Conservation (phyloP, 2,888 invertebrate species). For the Drosophila paracracens region DNA sequence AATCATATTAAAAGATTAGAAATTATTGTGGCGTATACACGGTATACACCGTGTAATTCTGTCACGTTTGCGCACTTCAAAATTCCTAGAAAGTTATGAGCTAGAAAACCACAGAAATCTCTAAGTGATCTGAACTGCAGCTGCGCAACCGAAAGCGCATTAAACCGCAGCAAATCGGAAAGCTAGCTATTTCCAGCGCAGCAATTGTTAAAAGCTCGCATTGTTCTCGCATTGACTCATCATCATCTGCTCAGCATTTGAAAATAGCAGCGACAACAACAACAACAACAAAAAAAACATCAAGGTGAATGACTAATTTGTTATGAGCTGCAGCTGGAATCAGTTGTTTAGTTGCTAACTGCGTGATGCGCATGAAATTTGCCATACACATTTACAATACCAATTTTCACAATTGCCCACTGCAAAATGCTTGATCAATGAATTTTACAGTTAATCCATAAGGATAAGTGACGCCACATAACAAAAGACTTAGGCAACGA, state of each 20-base stretch:
- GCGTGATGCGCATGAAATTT: slow-evolving; percentile 73
- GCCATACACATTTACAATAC: slow-evolving; percentile 42
- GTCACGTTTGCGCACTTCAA: slow-evolving; percentile 69
- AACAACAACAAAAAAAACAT: slow-evolving; percentile 1
- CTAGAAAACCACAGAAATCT: slow-evolving; percentile 49
- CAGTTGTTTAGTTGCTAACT: slow-evolving; percentile 31
- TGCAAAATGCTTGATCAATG: slow-evolving; percentile 51
- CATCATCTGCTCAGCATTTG: slow-evolving; percentile 30
- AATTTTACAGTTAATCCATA: slow-evolving; percentile 62
- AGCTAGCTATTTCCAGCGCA: slow-evolving; percentile 8
- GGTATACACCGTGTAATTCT: slow-evolving; percentile 31
- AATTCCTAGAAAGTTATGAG: slow-evolving; percentile 68
- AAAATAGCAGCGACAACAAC: slow-evolving; percentile 8
- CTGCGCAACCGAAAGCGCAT: slow-evolving; percentile 38
- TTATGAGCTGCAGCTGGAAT: slow-evolving; percentile 29
- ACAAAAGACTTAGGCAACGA: slow-evolving; percentile 76
- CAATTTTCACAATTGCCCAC: slow-evolving; percentile 40
- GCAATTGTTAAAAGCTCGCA: slow-evolving; percentile 32
- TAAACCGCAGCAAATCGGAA: slow-evolving; percentile 53
- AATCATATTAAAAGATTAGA: slow-evolving; percentile 73
- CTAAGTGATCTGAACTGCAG: slow-evolving; percentile 54
- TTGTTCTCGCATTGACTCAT: slow-evolving; percentile 66
- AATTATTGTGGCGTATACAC: slow-evolving; percentile 37
- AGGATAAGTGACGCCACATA: slow-evolving; percentile 14
- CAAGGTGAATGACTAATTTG: slow-evolving; percentile 38